phyloP scores from a whole-genome alignment of 1,140 invertebrate species.

The Monomorium pharaonis region DNA sequence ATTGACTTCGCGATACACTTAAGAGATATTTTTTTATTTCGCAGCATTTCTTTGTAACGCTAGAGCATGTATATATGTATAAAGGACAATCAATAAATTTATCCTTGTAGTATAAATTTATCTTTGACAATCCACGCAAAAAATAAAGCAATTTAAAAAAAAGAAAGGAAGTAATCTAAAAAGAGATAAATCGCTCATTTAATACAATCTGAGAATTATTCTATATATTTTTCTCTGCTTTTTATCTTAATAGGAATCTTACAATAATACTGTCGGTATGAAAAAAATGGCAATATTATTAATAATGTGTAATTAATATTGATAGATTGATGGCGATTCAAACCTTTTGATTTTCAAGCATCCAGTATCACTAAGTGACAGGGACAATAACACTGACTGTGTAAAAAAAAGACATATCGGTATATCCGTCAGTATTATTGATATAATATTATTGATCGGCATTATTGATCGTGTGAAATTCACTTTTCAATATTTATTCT shows the following conservation, averaged over 20 bases:
- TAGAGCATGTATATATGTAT: not conserved
- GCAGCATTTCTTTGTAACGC: not conserved
- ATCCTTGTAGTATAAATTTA: not conserved
- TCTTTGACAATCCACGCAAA: not conserved
- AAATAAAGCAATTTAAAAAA: not conserved
- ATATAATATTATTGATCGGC: no score
- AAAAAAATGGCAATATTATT: no score
- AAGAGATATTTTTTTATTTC: not conserved
- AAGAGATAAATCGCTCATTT: not conserved
- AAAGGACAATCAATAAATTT: not conserved
- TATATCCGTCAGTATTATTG: no score
- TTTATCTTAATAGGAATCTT: no score
- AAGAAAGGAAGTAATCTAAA: not conserved
- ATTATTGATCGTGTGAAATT: not conserved
- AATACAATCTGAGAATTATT: not conserved
- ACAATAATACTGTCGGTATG: no score
- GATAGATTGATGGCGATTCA: no score
- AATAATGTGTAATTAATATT: no score
- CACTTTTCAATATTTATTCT: not conserved
- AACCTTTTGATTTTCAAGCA: no score
- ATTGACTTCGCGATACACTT: not conserved
- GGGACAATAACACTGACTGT: no score
- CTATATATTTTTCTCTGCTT: no score
- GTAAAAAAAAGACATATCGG: no score
- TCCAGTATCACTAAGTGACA: no score